A percentile compares a stretch with the other conserved stretches of the same genome.
Evolutionary conservation across 2,113 vertebrate species (phyloP).

Genomic region (Atrichornis clamosus): DNA sequence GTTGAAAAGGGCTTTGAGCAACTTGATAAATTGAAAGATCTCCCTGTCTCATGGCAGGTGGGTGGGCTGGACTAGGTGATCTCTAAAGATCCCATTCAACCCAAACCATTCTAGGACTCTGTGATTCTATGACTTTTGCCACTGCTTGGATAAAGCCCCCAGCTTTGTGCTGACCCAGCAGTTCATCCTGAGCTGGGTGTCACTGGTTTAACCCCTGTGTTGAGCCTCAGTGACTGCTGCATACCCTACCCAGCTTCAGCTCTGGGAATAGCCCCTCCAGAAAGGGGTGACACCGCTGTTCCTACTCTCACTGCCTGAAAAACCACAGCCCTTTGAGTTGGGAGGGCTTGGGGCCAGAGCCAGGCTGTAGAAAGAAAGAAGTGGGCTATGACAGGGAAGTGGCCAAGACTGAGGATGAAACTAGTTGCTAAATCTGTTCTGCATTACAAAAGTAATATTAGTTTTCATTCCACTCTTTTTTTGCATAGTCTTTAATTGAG

Average conservation of each 20-base stretch:
- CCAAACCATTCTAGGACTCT: background rate
- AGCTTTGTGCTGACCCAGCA: rapidly evolving
- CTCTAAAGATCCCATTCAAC: background rate
- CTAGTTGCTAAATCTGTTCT: background rate
- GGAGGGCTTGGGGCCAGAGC: no score
- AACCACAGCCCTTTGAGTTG: background rate
- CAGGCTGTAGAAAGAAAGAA: background rate
- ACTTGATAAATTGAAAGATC: background rate
- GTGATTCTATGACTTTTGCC: background rate
- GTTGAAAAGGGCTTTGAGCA: background rate
- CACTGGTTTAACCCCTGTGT: rapidly evolving
- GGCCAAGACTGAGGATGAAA: background rate
- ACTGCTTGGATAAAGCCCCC: background rate
- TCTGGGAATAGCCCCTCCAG: no score
- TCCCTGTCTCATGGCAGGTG: background rate
- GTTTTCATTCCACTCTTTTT: background rate
- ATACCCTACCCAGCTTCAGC: background rate
- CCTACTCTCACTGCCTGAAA: background rate
- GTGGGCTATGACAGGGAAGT: background rate
- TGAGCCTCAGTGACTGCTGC: background rate
- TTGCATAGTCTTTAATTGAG: background rate
- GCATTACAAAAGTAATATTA: background rate
- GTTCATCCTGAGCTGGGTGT: background rate
- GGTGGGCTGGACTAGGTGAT: background rate
- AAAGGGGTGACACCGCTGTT: background rate